These are phyloP conservation scores for Podarcis lilfordi DNA, from an alignment of 2,797 vertebrate species.

Conservation along the genomic window DNA sequence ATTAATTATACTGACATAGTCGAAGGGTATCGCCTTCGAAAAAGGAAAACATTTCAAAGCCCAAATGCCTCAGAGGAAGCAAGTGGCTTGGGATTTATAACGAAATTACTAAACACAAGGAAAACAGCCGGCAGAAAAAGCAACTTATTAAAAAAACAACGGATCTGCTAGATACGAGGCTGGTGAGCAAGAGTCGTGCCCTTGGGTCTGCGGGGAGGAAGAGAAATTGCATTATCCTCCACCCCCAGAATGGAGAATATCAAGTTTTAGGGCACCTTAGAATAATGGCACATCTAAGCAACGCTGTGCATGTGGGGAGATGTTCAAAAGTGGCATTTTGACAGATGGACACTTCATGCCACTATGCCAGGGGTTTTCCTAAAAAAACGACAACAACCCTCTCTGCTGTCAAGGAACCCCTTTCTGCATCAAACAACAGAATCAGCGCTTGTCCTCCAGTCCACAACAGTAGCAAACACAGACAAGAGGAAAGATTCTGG, in stretches of 20 bases:
- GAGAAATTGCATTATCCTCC: conserved; percentile 1
- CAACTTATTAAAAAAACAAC: conserved; percentile 56
- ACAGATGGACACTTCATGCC: not conserved
- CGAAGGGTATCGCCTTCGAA: conserved; percentile 53
- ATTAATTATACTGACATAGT: conserved; percentile 65
- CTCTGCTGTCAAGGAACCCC: not conserved
- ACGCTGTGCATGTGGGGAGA: not conserved
- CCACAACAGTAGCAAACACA: too few species aligned
- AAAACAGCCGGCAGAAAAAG: conserved; percentile 69
- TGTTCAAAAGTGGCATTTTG: not conserved
- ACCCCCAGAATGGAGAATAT: too few species aligned
- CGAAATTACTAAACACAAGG: conserved; percentile 69
- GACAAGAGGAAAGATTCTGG: not conserved
- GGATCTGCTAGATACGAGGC: conserved; percentile 48
- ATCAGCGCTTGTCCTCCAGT: too few species aligned
- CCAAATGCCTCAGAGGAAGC: conserved; percentile 30
- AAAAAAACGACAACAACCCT: too few species aligned
- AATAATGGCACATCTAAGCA: not conserved
- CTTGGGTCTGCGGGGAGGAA: conserved; percentile 35
- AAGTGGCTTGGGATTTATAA: conserved; percentile 51
- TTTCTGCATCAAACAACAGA: too few species aligned
- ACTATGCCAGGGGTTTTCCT: not conserved
- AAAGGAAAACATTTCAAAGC: conserved; percentile 45
- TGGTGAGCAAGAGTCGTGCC: conserved; percentile 11
- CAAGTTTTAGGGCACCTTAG: not conserved